A percentile compares a stretch with the other conserved stretches of the same genome.
Evolutionary conservation across 2,113 vertebrate species (phyloP).

Genomic region (Hymenochirus boettgeri): DNA sequence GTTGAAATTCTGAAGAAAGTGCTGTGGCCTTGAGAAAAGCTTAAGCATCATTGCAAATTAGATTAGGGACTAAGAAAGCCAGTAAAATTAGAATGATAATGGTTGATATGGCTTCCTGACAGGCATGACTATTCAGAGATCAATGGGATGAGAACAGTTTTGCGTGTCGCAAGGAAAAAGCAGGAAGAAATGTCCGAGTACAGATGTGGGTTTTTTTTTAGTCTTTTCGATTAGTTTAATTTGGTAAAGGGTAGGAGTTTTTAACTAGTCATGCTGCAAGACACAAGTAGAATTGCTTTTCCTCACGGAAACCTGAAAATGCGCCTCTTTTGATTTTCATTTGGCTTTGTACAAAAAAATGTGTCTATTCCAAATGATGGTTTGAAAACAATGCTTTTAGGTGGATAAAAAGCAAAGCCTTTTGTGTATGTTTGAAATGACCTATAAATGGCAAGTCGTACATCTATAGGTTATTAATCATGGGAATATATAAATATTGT

Average conservation of each 20-base stretch:
- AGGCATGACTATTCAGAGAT: slow-evolving; percentile 99
- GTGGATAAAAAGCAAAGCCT: slow-evolving; percentile 2
- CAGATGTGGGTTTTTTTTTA: slow-evolving; percentile 93
- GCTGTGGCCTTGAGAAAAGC: slow-evolving; percentile 90
- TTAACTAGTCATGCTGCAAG: slow-evolving; percentile 45
- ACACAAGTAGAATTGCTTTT: slow-evolving; percentile 62
- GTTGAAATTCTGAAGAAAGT: slow-evolving; percentile 99
- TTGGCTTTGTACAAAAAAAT: no score
- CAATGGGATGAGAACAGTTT: slow-evolving; percentile 88
- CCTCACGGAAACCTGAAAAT: no score
- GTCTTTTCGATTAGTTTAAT: slow-evolving; percentile 99
- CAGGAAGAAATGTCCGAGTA: slow-evolving; percentile 87
- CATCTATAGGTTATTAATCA: slow-evolving; percentile 31
- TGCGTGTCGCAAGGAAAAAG: slow-evolving; percentile 77
- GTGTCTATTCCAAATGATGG: not conserved
- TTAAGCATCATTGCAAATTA: slow-evolving; percentile 98
- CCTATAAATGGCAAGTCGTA: slow-evolving; percentile 13
- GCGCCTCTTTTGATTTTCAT: no score
- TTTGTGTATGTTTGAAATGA: slow-evolving; percentile 33
- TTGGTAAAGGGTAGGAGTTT: slow-evolving; percentile 98
- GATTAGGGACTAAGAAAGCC: slow-evolving; percentile 98
- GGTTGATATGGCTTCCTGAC: slow-evolving; percentile 97
- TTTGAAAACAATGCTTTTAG: not conserved
- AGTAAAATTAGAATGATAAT: slow-evolving; percentile 99
- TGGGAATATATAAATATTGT: slow-evolving; percentile 32